These are phyloP conservation scores for Pleuronectes platessa DNA, from an alignment of 2,113 vertebrate genomes.

Conservation along the genomic window DNA sequence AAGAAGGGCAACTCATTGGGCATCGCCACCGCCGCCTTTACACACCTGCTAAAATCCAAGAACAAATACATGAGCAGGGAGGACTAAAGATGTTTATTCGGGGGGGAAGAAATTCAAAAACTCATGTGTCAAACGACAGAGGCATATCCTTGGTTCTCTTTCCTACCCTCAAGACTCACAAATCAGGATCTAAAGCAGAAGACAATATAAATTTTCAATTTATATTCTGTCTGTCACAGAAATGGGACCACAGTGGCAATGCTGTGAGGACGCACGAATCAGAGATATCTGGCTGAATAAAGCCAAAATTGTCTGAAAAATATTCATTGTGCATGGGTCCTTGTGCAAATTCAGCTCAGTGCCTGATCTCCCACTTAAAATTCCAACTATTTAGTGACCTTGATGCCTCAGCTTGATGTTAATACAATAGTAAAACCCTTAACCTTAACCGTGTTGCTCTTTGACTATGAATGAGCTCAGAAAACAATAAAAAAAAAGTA, in stretches of 20 bases:
- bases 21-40: slow-evolving; percentile 20
- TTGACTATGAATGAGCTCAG: slow-evolving; percentile 8
- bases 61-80: slow-evolving; percentile 41
- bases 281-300: slow-evolving; percentile 46
- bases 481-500: slow-evolving; percentile 10
- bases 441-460: slow-evolving; percentile 12
- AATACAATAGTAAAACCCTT: slow-evolving; percentile 27
- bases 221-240: slow-evolving; percentile 80
- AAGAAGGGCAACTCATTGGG: slow-evolving; percentile 60
- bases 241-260: slow-evolving; percentile 51
- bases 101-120: slow-evolving; percentile 13
- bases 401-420: slow-evolving; percentile 20
- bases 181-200: slow-evolving; percentile 67
- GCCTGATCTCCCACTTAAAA: slow-evolving; percentile 20
- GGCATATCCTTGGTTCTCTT: slow-evolving; percentile 1
- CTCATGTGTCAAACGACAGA: slow-evolving; percentile 37
- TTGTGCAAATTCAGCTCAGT: slow-evolving; percentile 14
- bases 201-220: slow-evolving; percentile 81
- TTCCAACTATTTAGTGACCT: slow-evolving; percentile 22
- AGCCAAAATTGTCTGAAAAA: slow-evolving; percentile 44
- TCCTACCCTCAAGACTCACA: slow-evolving; percentile 30
- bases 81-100: slow-evolving; percentile 46
- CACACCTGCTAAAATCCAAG: slow-evolving; percentile 50
- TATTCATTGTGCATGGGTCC: slow-evolving; percentile 20
- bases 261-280: slow-evolving; percentile 61